Base-by-base conservation (phyloP, 2,113 vertebrate species). In the Lontra canadensis region DNA sequence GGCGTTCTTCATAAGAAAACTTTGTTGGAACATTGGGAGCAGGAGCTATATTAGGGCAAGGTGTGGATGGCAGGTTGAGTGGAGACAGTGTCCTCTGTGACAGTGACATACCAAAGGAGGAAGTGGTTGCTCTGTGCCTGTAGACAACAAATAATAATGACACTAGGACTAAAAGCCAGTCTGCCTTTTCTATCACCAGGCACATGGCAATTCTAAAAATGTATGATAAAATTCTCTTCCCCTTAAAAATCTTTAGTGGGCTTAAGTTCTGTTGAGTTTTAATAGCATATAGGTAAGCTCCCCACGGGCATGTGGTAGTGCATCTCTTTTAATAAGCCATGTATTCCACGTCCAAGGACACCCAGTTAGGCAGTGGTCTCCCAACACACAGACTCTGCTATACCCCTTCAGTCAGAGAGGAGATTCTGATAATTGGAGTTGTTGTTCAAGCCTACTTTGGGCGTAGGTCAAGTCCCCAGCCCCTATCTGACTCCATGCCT, bases 1-100 rank as follows among this genome's bases (percentile, higher is more conserved):
- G 86, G 5, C 39, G 0, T 1, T 0, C 14, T 21, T 59, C 0
- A 2, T 4, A 26, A 21, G 69, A 21, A 6, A 31, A 59, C 36
- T 7, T 4, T 1, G 17, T 2, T n/a, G 79, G 79, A 2, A 23
- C 5, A 7, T 63, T 0, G 34, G 88, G 59, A 65, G 59, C 82
- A 34, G 78, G 36, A 52, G 81, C 39, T 34, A 4, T 20, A 7
- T 36, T 1, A 49, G 36, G 79, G 17, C 11, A 7, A 39, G 23
- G 26, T 18, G 42, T 0, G 26, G 26, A 2, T 10, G 52, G 61
- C 6, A 11, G 42, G 69, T 36, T 6, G 2, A 11, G 34, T 7
- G 4, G 7, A 42, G 17, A 29, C 0, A 1, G n/a, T 20, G 36
- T 57, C 20, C 36, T 7, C 49, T 47, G 34, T 9, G 79, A n/a